Conservation (phyloP, 2,113 vertebrate genomes). For the Cyanoderma ruficeps region DNA sequence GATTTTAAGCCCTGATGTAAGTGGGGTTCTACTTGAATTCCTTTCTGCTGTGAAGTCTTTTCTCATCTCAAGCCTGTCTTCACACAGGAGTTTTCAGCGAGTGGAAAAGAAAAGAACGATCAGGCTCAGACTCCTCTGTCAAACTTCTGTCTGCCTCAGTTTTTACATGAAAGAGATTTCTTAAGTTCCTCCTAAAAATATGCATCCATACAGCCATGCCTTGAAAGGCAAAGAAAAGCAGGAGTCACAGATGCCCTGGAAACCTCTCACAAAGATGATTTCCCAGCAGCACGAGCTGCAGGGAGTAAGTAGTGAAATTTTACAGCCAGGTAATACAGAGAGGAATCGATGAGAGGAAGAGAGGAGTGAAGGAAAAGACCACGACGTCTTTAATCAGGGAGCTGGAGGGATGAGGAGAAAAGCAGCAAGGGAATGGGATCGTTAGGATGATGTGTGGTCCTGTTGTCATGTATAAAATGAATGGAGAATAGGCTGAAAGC, state of each 20-base stretch:
- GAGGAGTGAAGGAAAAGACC: background rate
- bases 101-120: background rate
- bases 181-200: slow-evolving; percentile 21
- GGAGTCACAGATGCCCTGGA: background rate
- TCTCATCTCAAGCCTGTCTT: background rate
- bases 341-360: background rate
- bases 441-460: background rate
- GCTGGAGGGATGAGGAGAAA: background rate
- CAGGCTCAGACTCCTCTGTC: background rate
- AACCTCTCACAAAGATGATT: background rate
- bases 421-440: background rate
- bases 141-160: background rate
- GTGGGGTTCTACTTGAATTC: background rate
- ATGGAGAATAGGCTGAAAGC: background rate
- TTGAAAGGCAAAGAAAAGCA: background rate
- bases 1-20: background rate
- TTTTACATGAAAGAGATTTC: slow-evolving; percentile 54
- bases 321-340: background rate
- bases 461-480: background rate
- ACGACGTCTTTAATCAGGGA: background rate
- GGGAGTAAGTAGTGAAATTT: background rate
- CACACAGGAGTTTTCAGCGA: background rate
- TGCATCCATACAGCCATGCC: background rate
- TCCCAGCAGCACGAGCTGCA: background rate
- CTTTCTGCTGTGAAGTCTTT: background rate